Evolutionary conservation across 2,113 vertebrate genomes (phyloP).

Genomic region (Carassius gibelio): DNA sequence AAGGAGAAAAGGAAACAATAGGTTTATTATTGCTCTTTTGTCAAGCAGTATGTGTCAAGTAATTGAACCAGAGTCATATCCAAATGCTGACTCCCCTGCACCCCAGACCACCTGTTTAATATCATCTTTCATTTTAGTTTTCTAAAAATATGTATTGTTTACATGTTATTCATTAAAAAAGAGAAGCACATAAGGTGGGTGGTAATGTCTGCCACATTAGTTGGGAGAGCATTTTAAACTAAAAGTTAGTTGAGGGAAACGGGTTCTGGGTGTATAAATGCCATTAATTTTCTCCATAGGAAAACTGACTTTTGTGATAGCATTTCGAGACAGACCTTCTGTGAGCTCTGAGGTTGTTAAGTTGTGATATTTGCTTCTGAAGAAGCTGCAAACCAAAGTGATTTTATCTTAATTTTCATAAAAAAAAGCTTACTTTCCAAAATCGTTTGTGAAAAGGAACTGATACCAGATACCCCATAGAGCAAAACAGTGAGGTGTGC

Average conservation of each 20-base stretch:
- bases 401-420: neutral
- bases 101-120: neutral
- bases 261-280: neutral
- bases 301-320: neutral
- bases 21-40: neutral
- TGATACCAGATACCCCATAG: neutral
- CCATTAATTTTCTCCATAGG: neutral
- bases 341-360: no score
- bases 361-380: neutral
- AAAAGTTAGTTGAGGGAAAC: neutral
- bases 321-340: no score
- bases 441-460: neutral
- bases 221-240: neutral
- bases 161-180: neutral
- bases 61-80: conserved; percentile 5
- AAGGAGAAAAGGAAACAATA: neutral
- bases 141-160: neutral
- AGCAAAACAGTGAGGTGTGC: no score
- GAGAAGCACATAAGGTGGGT: neutral
- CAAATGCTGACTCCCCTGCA: neutral
- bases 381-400: neutral
- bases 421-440: no score
- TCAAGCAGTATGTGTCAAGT: neutral
- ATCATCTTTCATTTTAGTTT: neutral
- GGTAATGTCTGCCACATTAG: neutral